phyloP scores from a whole-genome alignment of 2,888 invertebrate genomes.

The Lycophotia porphyrea region DNA sequence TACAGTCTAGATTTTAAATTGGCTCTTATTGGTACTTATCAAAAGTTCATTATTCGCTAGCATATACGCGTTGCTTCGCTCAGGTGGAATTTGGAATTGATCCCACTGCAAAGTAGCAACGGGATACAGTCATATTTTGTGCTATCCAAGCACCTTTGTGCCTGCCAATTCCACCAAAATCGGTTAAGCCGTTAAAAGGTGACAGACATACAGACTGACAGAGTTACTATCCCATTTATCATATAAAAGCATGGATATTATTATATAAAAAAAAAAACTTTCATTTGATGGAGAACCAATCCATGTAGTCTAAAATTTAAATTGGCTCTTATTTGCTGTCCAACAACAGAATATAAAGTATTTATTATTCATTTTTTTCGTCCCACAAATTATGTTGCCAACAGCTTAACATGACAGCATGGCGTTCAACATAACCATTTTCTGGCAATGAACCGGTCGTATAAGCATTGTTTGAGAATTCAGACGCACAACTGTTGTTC shows the following conservation, averaged over 20 bases:
- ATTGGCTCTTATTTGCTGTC: constrained; percentile 9
- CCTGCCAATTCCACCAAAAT: background rate
- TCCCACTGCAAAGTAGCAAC: background rate
- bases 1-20: background rate
- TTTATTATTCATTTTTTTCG: constrained; percentile 42
- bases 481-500: constrained; percentile 45
- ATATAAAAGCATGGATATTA: background rate
- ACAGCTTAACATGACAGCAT: constrained; percentile 42
- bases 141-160: background rate
- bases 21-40: background rate
- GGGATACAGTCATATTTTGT: background rate
- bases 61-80: background rate
- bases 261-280: too few species aligned
- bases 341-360: constrained; percentile 2
- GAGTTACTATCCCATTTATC: background rate
- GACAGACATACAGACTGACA: background rate
- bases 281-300: background rate
- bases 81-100: background rate
- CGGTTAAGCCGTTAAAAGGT: background rate
- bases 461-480: constrained; percentile 53
- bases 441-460: constrained; percentile 51
- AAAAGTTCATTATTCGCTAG: background rate
- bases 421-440: constrained; percentile 54
- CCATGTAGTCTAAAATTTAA: constrained; percentile 9
- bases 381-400: constrained; percentile 43